These are phyloP conservation scores for Dasyurus viverrinus DNA, from an alignment of 2,113 vertebrate genomes.

Conservation along the genomic window DNA sequence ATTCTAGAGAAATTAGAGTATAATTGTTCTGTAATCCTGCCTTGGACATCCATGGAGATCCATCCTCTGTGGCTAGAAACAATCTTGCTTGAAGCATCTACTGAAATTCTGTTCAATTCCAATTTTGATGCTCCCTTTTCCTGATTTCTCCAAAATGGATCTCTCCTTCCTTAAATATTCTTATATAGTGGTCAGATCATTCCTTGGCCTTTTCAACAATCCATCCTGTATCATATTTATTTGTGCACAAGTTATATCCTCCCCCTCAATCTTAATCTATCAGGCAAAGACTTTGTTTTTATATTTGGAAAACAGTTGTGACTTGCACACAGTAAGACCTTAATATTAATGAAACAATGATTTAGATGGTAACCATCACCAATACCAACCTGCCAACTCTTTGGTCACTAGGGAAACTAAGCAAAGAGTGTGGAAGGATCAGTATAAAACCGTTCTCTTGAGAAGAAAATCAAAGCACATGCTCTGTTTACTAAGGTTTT, in stretches of 20 bases:
- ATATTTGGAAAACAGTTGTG: too few species aligned
- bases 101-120: neutral
- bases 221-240: neutral
- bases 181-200: neutral
- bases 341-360: too few species aligned
- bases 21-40: neutral
- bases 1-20: neutral
- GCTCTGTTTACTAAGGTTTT: constrained; percentile 34
- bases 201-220: neutral
- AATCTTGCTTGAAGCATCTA: neutral
- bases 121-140: neutral
- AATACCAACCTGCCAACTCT: constrained; percentile 14
- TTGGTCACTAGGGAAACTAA: neutral
- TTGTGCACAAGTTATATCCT: neutral
- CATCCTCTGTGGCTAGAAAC: neutral
- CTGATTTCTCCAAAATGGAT: neutral
- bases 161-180: neutral
- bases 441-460: constrained; percentile 52
- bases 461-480: neutral
- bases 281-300: neutral
- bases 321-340: too few species aligned
- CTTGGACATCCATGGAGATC: neutral
- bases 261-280: neutral
- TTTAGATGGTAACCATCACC: constrained; percentile 20
- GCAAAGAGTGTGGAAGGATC: constrained; percentile 23